Conservation (phyloP, 2,113 vertebrate species). For the Drymodes brunneopygia region DNA sequence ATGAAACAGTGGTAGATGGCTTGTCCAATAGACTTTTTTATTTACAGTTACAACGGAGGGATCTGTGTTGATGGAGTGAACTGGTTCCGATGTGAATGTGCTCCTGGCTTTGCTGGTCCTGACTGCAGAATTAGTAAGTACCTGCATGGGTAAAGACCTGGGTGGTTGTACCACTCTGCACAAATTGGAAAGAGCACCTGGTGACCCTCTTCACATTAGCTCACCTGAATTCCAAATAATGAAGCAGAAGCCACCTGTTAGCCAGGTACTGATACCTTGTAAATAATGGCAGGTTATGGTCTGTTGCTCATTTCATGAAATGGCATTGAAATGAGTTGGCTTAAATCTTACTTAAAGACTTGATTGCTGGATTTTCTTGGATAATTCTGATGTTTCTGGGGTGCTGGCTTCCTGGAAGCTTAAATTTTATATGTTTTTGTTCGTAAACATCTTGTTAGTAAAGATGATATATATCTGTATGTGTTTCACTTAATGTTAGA, state of each 20-base stretch:
- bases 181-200: constrained; percentile 24
- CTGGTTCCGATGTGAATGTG: constrained; percentile 96
- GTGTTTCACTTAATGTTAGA: background rate
- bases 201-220: background rate
- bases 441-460: background rate
- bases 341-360: background rate
- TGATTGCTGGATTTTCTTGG: background rate
- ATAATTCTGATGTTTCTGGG: background rate
- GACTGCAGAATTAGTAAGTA: constrained; percentile 98
- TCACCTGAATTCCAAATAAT: constrained; percentile 30
- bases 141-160: background rate
- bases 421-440: background rate
- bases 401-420: background rate
- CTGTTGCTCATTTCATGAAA: background rate
- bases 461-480: background rate
- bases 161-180: background rate
- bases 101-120: constrained; percentile 89
- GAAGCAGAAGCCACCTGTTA: background rate
- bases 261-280: background rate
- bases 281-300: background rate
- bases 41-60: constrained; percentile 90
- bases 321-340: background rate
- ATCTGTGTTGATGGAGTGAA: constrained; percentile 91
- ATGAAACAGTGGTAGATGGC: background rate
- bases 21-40: background rate